These are phyloP conservation scores for Plusia festucae DNA, from an alignment of 2,888 invertebrate genomes.

Conservation along the genomic window DNA sequence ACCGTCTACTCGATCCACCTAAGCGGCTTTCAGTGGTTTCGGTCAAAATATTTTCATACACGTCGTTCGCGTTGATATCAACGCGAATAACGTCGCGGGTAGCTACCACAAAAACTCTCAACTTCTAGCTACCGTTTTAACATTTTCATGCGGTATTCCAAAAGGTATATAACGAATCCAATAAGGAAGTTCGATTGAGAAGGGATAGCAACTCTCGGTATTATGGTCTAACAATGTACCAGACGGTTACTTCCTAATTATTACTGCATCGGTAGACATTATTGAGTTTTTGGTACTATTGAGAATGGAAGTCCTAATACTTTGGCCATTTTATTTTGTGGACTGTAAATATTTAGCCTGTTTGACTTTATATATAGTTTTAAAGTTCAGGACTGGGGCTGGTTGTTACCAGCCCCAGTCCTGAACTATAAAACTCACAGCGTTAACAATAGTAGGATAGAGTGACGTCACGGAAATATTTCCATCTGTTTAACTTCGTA, in stretches of 20 bases:
- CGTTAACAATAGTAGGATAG: too few species aligned
- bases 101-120: background rate
- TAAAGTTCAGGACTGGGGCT: too few species aligned
- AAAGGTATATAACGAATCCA: slow-evolving; percentile 29
- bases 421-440: too few species aligned
- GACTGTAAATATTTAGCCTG: background rate
- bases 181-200: slow-evolving; percentile 54
- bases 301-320: slow-evolving; percentile 16
- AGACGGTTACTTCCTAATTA: slow-evolving; percentile 54
- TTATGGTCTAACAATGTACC: slow-evolving; percentile 49
- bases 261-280: slow-evolving; percentile 44
- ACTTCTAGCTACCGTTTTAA: background rate
- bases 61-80: too few species aligned
- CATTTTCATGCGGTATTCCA: background rate
- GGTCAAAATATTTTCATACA: too few species aligned
- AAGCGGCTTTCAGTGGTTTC: too few species aligned
- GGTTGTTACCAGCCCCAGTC: too few species aligned
- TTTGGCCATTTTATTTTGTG: background rate
- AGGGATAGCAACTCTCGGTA: slow-evolving; percentile 42
- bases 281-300: slow-evolving; percentile 25
- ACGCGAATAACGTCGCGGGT: too few species aligned
- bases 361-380: too few species aligned
- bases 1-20: too few species aligned
- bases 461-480: too few species aligned
- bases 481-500: too few species aligned